Conservation (phyloP, 2,113 vertebrate genomes). For the Rousettus leschenaultii region DNA sequence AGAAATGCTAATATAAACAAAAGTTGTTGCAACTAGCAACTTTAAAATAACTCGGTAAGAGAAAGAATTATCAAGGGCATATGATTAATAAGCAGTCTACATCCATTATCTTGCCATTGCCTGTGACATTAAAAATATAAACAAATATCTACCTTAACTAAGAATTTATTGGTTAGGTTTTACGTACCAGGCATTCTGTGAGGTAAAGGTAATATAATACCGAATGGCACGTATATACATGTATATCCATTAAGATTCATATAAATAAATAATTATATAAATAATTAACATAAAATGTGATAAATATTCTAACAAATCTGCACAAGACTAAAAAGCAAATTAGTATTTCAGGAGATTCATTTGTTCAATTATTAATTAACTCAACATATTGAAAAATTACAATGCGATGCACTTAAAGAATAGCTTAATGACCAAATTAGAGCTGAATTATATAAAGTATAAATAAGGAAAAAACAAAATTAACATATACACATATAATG, state of each 20-base stretch:
- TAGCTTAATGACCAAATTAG: neutral
- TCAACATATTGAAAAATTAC: neutral
- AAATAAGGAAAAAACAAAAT: neutral
- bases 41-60: neutral
- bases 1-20: neutral
- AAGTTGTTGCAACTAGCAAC: neutral
- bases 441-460: neutral
- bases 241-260: neutral
- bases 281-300: neutral
- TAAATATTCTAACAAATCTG: neutral
- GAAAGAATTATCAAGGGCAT: neutral
- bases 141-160: neutral
- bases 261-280: neutral
- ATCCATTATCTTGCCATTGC: neutral
- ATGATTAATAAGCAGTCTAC: neutral
- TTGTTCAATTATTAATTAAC: neutral
- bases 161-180: neutral
- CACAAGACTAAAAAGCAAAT: neutral
- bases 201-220: neutral
- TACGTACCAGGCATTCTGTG: neutral
- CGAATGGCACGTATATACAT: neutral
- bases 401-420: neutral
- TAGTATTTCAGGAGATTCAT: neutral
- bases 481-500: neutral
- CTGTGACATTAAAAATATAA: neutral